Evolutionary conservation across 1,140 invertebrate species (phyloP).

Genomic region (Chrysoperla carnea): DNA sequence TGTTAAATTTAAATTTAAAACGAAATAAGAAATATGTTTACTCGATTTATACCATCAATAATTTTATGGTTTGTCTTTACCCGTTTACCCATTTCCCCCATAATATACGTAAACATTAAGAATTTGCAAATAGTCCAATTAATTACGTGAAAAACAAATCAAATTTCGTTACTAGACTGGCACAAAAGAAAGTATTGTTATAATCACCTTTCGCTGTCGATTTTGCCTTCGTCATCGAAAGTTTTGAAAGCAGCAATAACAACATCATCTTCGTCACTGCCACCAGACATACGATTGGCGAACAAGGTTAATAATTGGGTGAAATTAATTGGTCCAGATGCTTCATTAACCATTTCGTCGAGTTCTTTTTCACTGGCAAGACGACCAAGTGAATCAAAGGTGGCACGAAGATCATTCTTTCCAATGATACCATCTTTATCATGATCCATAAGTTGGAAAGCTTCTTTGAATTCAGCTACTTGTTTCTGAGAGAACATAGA

Average conservation of each 20-base stretch:
- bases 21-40: too few relatives aligned
- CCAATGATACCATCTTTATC: constrained; percentile 97
- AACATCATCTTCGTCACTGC: constrained; percentile 83
- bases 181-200: too few relatives aligned
- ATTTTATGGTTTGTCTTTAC: too few relatives aligned
- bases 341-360: constrained; percentile 79
- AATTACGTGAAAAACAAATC: too few relatives aligned
- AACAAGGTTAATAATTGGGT: constrained; percentile 85
- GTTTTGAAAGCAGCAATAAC: constrained; percentile 89
- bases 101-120: too few relatives aligned
- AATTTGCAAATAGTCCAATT: too few relatives aligned
- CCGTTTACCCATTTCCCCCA: too few relatives aligned
- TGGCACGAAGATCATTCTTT: constrained; percentile 86
- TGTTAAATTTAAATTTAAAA: too few relatives aligned
- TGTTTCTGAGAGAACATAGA: constrained; percentile 90
- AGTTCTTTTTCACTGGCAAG: constrained; percentile 78
- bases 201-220: constrained; percentile 60
- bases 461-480: constrained; percentile 94
- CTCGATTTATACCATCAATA: too few relatives aligned
- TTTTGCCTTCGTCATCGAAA: constrained; percentile 82
- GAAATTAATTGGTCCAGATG: constrained; percentile 87
- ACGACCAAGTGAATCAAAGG: constrained; percentile 88
- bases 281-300: constrained; percentile 69
- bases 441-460: constrained; percentile 96
- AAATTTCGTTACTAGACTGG: too few relatives aligned